phyloP scores from a whole-genome alignment of 2,113 vertebrate genomes.

The Felis chaus region DNA sequence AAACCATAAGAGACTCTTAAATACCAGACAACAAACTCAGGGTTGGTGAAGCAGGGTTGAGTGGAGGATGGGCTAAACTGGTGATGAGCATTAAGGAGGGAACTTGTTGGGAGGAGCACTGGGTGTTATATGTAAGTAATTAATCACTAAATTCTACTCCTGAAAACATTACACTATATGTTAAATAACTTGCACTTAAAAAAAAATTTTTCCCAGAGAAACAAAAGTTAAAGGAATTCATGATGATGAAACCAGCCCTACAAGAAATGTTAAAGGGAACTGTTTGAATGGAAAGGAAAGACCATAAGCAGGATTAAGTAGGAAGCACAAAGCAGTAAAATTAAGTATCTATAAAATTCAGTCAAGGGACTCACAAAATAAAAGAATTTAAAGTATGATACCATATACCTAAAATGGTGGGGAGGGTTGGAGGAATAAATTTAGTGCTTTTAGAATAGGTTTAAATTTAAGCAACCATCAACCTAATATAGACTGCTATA shows the following conservation, averaged over 20 bases:
- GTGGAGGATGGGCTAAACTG: too few relatives aligned
- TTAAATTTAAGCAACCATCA: background rate
- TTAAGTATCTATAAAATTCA: background rate
- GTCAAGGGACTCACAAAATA: background rate
- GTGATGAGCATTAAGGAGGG: too few relatives aligned
- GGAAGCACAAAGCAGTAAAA: background rate
- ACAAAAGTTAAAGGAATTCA: background rate
- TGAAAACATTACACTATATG: too few relatives aligned
- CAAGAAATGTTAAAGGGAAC: background rate
- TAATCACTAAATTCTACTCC: too few relatives aligned
- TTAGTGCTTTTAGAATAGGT: background rate
- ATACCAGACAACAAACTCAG: too few relatives aligned
- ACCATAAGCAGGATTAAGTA: background rate
- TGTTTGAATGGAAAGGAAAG: background rate
- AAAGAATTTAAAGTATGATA: background rate
- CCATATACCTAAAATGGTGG: background rate
- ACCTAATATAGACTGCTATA: background rate
- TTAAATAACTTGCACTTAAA: too few relatives aligned
- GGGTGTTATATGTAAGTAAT: too few relatives aligned
- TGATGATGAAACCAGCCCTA: background rate
- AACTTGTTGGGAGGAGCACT: too few relatives aligned
- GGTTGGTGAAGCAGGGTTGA: too few relatives aligned
- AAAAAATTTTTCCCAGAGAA: background rate
- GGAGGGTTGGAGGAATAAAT: background rate
- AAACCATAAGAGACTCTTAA: too few relatives aligned